phyloP scores from a whole-genome alignment of 2,888 invertebrate species.

The Erannis defoliaria region DNA sequence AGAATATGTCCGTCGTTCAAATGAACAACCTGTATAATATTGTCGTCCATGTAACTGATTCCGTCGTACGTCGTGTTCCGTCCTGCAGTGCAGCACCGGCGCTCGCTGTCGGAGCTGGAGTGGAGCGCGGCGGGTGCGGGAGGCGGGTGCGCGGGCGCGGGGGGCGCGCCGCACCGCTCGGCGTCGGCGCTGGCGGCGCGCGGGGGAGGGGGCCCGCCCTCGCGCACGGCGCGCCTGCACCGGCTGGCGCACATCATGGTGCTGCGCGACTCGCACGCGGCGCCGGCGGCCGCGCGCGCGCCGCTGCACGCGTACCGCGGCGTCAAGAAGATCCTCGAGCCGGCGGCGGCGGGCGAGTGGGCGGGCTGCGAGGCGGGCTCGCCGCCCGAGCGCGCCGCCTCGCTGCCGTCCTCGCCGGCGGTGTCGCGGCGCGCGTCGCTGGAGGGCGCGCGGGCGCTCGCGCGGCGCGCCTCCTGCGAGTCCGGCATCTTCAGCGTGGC shows the following conservation, averaged over 20 bases:
- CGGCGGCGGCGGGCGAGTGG: conserved; percentile 86
- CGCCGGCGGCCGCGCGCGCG: conserved; percentile 87
- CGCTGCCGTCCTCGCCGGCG: conserved; percentile 75
- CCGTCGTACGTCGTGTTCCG: too few relatives aligned
- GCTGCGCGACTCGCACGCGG: conserved; percentile 93
- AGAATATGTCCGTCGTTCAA: too few relatives aligned
- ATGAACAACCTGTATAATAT: too few relatives aligned
- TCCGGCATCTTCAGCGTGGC: conserved; percentile 96
- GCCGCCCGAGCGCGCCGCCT: conserved; percentile 83
- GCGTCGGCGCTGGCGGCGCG: conserved; percentile 49
- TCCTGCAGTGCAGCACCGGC: conserved; percentile 87
- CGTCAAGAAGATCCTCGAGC: conserved; percentile 93
- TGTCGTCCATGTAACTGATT: too few relatives aligned
- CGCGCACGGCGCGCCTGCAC: conserved; percentile 83
- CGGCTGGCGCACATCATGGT: conserved; percentile 95
- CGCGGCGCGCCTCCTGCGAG: conserved; percentile 93
- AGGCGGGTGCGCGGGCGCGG: conserved; percentile 57
- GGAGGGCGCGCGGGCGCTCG: conserved; percentile 53
- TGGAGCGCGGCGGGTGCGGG: conserved; percentile 84
- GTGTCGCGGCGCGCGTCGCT: conserved; percentile 61
- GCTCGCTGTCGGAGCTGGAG: conserved; percentile 91
- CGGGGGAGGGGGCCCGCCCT: conserved; percentile 59
- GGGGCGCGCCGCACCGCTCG: conserved; percentile 55
- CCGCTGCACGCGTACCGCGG: conserved; percentile 92
- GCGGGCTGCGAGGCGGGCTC: conserved; percentile 90